Percentiles rank a stretch among this genome's conserved stretches.
phyloP scores from a whole-genome alignment of 2,797 vertebrate genomes.

The Glyptemys insculpta region DNA sequence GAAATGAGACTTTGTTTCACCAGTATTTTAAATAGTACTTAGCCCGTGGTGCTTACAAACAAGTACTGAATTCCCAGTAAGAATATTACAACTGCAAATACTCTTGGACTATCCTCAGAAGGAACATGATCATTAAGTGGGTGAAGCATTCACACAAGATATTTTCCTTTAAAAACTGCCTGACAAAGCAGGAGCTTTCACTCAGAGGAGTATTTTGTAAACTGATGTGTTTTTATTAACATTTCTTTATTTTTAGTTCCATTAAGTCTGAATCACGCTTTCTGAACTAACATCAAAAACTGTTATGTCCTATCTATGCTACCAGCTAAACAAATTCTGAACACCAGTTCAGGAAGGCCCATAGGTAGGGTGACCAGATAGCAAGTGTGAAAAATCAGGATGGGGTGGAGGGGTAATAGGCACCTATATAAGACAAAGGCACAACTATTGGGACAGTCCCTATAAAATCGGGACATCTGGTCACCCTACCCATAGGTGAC shows the following conservation, averaged over 20 bases:
- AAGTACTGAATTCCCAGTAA: not conserved
- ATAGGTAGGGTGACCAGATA: not conserved
- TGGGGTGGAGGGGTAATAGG: no score
- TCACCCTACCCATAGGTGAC: not conserved
- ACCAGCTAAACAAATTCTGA: not conserved
- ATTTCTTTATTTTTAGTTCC: not conserved
- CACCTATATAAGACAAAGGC: no score
- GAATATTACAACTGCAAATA: not conserved
- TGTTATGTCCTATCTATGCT: fast-evolving
- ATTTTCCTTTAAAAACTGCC: not conserved
- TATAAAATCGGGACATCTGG: no score
- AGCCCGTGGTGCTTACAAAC: not conserved
- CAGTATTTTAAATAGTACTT: not conserved
- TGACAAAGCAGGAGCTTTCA: not conserved
- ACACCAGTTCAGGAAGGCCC: not conserved
- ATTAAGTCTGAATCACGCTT: not conserved
- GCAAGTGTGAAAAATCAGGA: no score
- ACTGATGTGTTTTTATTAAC: not conserved
- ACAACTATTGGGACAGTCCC: no score
- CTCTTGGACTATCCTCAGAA: not conserved
- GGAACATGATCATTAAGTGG: not conserved
- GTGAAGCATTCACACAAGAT: fast-evolving
- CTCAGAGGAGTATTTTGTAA: not conserved
- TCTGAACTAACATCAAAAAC: not conserved
- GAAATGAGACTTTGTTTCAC: not conserved